These are phyloP conservation scores for Helicolenus hilgendorfi DNA, from an alignment of 2,797 vertebrate species.

Conservation along the genomic window DNA sequence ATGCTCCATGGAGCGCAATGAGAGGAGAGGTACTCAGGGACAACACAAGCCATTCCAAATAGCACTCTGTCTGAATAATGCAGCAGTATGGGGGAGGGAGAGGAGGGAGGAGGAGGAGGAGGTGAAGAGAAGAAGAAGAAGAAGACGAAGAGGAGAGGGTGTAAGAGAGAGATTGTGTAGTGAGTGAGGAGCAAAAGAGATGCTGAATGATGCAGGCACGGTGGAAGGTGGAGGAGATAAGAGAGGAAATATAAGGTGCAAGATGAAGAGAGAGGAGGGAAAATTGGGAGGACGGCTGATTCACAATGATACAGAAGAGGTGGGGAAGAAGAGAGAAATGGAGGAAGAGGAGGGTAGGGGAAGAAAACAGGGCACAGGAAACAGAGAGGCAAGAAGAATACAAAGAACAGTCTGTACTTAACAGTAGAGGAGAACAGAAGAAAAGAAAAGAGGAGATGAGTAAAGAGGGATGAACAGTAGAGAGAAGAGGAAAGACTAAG, in stretches of 20 bases:
- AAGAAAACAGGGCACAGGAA: background rate
- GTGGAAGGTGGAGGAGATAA: conserved; percentile 16
- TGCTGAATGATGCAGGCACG: background rate
- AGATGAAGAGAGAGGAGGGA: background rate
- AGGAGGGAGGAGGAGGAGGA: background rate
- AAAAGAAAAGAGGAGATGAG: background rate
- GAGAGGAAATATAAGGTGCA: background rate
- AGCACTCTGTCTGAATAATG: conserved; percentile 85
- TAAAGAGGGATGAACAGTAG: background rate
- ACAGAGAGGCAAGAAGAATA: background rate
- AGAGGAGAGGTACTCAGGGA: conserved; percentile 67
- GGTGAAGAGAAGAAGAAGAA: background rate
- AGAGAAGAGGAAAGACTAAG: background rate
- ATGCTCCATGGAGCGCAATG: conserved; percentile 54
- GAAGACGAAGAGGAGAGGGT: background rate
- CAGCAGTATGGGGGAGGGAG: conserved; percentile 54
- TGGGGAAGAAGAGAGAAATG: background rate
- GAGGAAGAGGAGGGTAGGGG: background rate
- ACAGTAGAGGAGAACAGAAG: background rate
- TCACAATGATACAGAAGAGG: background rate
- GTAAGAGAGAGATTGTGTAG: conserved; percentile 3
- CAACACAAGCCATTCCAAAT: conserved; percentile 68
- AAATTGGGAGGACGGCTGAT: background rate
- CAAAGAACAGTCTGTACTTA: background rate
- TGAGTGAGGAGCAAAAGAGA: background rate